phyloP scores from a whole-genome alignment of 1,140 invertebrate genomes.

The Saccostrea glomerata region DNA sequence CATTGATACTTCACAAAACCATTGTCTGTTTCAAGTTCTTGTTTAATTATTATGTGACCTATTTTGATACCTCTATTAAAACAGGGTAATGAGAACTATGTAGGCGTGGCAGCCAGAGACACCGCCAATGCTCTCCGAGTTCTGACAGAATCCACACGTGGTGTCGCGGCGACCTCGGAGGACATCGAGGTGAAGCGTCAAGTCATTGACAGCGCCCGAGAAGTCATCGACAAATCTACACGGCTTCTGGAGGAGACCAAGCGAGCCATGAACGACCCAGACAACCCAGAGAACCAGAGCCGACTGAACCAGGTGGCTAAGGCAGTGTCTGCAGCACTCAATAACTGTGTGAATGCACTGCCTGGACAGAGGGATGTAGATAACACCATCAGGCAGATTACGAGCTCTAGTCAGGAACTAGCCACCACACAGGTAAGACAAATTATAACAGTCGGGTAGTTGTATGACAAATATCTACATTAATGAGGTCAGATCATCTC shows the following conservation, averaged over 20 bases:
- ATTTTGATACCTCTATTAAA: background rate
- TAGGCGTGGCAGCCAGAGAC: conserved; percentile 89
- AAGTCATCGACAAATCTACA: conserved; percentile 88
- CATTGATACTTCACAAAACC: too few relatives aligned
- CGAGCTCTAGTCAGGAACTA: conserved; percentile 85
- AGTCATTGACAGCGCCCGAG: conserved; percentile 82
- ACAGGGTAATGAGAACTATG: conserved; percentile 89
- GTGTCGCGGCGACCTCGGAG: conserved; percentile 84
- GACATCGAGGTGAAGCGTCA: conserved; percentile 83
- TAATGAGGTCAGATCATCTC: too few relatives aligned
- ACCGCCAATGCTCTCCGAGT: conserved; percentile 86
- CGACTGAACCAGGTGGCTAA: conserved; percentile 82
- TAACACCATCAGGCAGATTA: conserved; percentile 89
- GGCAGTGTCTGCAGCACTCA: conserved; percentile 80
- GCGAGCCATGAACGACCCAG: conserved; percentile 83
- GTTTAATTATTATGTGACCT: background rate
- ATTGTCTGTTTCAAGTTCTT: too few relatives aligned
- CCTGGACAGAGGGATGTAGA: conserved; percentile 95
- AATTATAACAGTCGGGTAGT: too few relatives aligned
- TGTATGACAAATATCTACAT: too few relatives aligned
- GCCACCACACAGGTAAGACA: conserved; percentile 82
- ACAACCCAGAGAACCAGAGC: conserved; percentile 82
- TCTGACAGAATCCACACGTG: conserved; percentile 86
- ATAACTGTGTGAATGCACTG: conserved; percentile 86
- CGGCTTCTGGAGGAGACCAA: conserved; percentile 89